Evolutionary conservation across 2,888 invertebrate species (phyloP), one percentile per base, ranked within the genome.

Genomic region (Amorpha juglandis): DNA sequence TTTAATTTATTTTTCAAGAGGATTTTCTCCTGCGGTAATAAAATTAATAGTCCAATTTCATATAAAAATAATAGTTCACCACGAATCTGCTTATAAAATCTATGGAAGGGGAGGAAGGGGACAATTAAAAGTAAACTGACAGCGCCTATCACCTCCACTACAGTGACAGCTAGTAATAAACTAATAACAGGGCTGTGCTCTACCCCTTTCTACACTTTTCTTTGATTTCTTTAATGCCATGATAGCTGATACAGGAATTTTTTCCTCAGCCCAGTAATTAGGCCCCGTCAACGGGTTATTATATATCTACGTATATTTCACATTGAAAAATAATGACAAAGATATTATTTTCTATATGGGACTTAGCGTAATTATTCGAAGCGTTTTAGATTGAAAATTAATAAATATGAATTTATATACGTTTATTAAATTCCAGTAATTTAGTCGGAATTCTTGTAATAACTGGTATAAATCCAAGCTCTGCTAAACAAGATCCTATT

Each of bases 141-240:
- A 81, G 33, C 84, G 86, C 80, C 86, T 76, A 83, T 90, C 90
- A 84, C 79, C 78, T n/a, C 74, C 76, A 69, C 74, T 67, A 71
- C 72, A 67, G 76, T 80, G 88, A 85, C 87, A 88, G 79, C 82
- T 75, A 80, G 84, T 83, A 87, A 88, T 88, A 87, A 83, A 83
- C 78, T 92, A 91, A 92, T 92, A 84, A 91, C 83, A 91, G 89
- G 80, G 77, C 78, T 77, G 72, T 70, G 73, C 63, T 70, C 73
- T 78, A 86, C 84, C 88, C 89, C 84, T 87, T 90, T 88, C 88
- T 81, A 81, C 83, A 83, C 78, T 78, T 87, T 89, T 90, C 90
- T 90, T 92, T 92, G 92, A 92, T 92, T 92, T 91, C 81, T 79
- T 80, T 73, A 80, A 71, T 71, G 75, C 67, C 71, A 71, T 72